Percentiles rank a stretch among this genome's conserved stretches.
These are phyloP conservation scores for Gastrophysa polygoni DNA, from an alignment of 2,888 invertebrate genomes.

Conservation along the genomic window DNA sequence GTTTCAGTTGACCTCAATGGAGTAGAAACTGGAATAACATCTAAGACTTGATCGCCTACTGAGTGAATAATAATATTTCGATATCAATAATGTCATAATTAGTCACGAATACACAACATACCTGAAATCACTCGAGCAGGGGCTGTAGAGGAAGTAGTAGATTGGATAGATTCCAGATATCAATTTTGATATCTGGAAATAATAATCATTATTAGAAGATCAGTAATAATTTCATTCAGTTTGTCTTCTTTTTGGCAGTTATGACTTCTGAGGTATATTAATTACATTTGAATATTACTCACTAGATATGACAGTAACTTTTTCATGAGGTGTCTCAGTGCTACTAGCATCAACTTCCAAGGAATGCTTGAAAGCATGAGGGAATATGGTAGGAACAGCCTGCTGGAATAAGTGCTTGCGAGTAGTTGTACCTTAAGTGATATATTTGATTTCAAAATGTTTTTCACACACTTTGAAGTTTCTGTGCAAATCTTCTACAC, in stretches of 20 bases:
- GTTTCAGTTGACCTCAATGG: no score
- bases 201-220: no score
- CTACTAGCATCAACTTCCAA: neutral
- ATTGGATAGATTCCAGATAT: no score
- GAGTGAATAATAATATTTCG: neutral
- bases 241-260: no score
- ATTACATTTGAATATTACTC: constrained; percentile 9
- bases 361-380: neutral
- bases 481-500: constrained; percentile 7
- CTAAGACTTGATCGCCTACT: neutral
- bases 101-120: no score
- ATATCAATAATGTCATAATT: neutral
- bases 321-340: constrained; percentile 10
- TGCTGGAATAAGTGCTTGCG: constrained; percentile 10
- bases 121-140: no score
- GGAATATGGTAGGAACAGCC: constrained; percentile 13
- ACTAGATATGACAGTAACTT: constrained; percentile 16
- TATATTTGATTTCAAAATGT: constrained; percentile 12
- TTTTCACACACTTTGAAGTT: constrained; percentile 19
- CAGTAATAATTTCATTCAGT: no score
- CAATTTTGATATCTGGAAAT: no score
- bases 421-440: neutral
- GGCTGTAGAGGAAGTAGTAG: no score
- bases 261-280: neutral
- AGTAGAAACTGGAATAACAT: neutral